Conservation (phyloP, 2,113 vertebrate genomes). For the human (Homo sapiens) region DNA sequence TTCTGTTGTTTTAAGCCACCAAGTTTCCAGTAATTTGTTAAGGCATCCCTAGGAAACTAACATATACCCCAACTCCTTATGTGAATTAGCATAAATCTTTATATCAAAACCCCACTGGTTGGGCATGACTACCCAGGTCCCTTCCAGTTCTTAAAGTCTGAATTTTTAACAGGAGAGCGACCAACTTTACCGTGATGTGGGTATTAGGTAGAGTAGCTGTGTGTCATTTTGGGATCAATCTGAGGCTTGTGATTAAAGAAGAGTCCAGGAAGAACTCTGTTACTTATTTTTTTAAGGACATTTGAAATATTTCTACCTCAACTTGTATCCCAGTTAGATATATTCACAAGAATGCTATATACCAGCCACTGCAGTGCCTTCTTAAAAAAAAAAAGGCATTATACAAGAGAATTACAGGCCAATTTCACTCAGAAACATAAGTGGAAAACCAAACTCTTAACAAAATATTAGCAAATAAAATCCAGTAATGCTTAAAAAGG, state of each 20-base stretch:
- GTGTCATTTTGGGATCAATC: background rate
- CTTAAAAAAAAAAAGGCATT: background rate
- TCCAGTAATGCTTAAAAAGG: background rate
- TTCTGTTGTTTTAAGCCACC: background rate
- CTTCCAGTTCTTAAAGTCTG: background rate
- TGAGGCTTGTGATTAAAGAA: background rate
- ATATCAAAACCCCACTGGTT: background rate
- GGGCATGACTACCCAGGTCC: background rate
- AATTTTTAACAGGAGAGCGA: background rate
- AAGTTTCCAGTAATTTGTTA: background rate
- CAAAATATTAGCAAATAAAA: background rate
- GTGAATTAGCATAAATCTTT: background rate
- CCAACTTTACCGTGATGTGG: background rate
- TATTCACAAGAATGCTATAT: background rate
- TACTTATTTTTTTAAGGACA: background rate
- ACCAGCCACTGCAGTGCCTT: background rate
- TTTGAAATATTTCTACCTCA: conserved; percentile 19
- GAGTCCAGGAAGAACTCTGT: background rate
- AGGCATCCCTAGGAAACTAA: background rate
- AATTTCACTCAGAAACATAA: background rate
- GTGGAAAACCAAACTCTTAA: background rate
- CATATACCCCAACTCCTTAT: background rate
- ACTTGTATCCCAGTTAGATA: background rate
- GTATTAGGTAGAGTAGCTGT: background rate
- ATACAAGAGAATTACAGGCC: background rate